phyloP scores from a whole-genome alignment of 2,797 vertebrate species.

The Coendou prehensilis region DNA sequence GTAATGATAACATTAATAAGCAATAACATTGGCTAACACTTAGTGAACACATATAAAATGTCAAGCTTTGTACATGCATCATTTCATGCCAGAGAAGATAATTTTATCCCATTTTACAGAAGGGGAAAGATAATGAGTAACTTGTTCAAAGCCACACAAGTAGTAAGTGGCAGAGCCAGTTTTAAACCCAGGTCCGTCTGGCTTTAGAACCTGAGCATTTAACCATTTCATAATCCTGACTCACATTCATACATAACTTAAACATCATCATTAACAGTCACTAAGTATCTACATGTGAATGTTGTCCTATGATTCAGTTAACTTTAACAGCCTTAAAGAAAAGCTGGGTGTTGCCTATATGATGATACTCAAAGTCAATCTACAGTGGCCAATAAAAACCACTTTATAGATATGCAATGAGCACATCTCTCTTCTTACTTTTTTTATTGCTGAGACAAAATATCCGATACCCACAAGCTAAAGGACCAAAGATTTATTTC shows the following conservation, averaged over 20 bases:
- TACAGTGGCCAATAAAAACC: neutral
- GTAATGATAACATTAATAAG: neutral
- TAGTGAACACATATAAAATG: slow-evolving; percentile 49
- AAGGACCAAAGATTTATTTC: neutral
- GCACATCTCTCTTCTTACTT: neutral
- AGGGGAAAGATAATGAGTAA: slow-evolving; percentile 27
- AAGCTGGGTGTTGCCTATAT: neutral
- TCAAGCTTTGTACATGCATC: neutral
- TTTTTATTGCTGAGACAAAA: neutral
- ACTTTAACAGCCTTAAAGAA: slow-evolving; percentile 61
- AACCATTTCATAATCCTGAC: slow-evolving; percentile 26
- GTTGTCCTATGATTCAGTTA: slow-evolving; percentile 35
- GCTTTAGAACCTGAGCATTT: slow-evolving; percentile 40
- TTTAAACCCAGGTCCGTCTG: slow-evolving; percentile 51
- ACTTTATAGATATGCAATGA: neutral
- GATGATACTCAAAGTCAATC: slow-evolving; percentile 6
- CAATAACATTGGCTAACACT: slow-evolving; percentile 38
- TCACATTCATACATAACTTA: slow-evolving; percentile 31
- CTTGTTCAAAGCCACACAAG: neutral
- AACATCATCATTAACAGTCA: slow-evolving; percentile 37
- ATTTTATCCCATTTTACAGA: slow-evolving; percentile 65
- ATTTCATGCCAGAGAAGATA: slow-evolving; percentile 22
- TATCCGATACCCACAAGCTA: neutral
- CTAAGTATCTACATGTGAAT: slow-evolving; percentile 24
- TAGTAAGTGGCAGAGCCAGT: slow-evolving; percentile 11